phyloP scores from a whole-genome alignment of 2,113 vertebrate genomes.

The Scytalopus superciliaris region DNA sequence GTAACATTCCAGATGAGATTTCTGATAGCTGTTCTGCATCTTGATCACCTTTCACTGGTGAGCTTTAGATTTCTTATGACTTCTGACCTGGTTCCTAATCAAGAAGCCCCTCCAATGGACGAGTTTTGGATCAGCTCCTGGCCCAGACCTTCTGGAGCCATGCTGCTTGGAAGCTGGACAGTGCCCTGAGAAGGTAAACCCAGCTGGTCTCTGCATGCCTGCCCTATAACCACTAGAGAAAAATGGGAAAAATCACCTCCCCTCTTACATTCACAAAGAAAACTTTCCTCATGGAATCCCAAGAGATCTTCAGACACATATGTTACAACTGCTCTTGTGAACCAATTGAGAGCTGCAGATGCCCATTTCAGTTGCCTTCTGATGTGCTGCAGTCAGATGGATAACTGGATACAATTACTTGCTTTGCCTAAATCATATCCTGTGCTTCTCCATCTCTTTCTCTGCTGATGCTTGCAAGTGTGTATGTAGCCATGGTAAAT shows the following conservation, averaged over 20 bases:
- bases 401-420: background rate
- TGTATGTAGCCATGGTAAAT: background rate
- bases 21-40: conserved; percentile 3
- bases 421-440: background rate
- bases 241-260: background rate
- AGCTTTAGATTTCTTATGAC: conserved; percentile 8
- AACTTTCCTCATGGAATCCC: background rate
- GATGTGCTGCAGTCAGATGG: background rate
- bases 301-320: background rate
- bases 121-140: background rate
- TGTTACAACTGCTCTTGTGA: background rate
- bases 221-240: background rate
- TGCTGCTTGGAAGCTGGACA: background rate
- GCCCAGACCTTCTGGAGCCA: background rate
- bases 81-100: background rate
- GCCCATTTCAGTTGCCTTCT: background rate
- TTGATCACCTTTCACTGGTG: conserved; percentile 22
- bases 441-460: background rate
- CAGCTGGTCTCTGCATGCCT: background rate
- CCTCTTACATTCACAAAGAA: background rate
- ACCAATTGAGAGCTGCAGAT: background rate
- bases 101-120: background rate
- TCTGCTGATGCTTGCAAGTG: background rate
- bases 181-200: background rate
- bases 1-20: background rate